phyloP scores from a whole-genome alignment of 2,888 invertebrate species.

The Tigriopus californicus region DNA sequence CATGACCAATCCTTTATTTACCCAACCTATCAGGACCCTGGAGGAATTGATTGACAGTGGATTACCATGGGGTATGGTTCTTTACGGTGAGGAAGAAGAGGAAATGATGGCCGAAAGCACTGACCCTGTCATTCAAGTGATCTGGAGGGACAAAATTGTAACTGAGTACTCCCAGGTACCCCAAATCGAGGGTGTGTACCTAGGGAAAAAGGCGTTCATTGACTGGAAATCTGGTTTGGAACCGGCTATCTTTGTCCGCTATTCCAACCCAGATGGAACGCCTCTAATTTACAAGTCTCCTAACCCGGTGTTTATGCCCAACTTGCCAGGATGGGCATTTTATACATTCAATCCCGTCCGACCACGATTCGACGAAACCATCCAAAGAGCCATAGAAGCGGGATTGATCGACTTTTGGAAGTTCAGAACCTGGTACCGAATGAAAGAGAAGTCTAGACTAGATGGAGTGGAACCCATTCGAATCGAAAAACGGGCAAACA shows the following conservation, averaged over 20 bases:
- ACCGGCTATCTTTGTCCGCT: neutral
- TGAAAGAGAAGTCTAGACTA: neutral
- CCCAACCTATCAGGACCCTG: constrained; percentile 4
- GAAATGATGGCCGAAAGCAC: constrained; percentile 6
- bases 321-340: constrained; percentile 5
- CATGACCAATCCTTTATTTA: constrained; percentile 2
- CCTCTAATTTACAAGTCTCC: constrained; percentile 2
- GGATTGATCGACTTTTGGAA: neutral
- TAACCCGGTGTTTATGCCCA: constrained; percentile 8
- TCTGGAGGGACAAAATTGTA: constrained; percentile 10
- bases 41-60: neutral
- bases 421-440: neutral
- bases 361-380: neutral
- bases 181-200: neutral
- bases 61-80: constrained; percentile 12
- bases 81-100: constrained; percentile 15
- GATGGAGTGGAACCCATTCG: neutral
- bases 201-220: neutral
- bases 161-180: neutral
- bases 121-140: neutral
- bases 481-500: neutral
- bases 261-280: constrained; percentile 6
- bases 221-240: constrained; percentile 14
- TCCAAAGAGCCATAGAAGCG: neutral
- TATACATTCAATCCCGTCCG: neutral